Conservation (phyloP, 2,797 vertebrate genomes). For the Tokudaia tokunoshimensis region DNA sequence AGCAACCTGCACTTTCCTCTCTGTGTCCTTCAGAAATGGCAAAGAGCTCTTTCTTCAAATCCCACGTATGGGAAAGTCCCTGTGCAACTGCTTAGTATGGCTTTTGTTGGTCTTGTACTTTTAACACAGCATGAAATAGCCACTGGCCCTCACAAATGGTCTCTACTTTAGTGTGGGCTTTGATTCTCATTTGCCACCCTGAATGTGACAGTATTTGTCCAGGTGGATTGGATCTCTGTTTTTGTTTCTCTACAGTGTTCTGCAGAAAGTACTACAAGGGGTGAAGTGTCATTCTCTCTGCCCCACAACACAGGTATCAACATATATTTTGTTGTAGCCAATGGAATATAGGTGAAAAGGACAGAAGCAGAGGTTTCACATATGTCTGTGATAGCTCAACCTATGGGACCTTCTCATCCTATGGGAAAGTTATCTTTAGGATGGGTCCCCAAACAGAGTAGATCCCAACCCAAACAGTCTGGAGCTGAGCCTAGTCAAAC, state of each 20-base stretch:
- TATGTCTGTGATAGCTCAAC: neutral
- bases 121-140: neutral
- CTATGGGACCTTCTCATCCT: neutral
- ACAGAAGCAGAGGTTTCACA: neutral
- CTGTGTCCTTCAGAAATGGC: neutral
- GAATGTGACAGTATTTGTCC: neutral
- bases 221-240: no score
- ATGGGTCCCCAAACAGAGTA: neutral
- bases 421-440: neutral
- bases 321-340: neutral
- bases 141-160: neutral
- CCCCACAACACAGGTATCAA: neutral
- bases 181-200: neutral
- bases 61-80: neutral
- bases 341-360: neutral
- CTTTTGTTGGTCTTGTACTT: neutral
- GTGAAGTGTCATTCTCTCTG: neutral
- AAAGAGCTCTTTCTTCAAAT: neutral
- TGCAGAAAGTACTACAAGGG: neutral
- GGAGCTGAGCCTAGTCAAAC: neutral
- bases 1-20: neutral
- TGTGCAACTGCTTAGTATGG: neutral
- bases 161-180: neutral
- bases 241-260: neutral
- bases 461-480: neutral